Base-by-base conservation (phyloP, 2,888 invertebrate species). In the Scaptodrosophila latifasciaeformis region DNA sequence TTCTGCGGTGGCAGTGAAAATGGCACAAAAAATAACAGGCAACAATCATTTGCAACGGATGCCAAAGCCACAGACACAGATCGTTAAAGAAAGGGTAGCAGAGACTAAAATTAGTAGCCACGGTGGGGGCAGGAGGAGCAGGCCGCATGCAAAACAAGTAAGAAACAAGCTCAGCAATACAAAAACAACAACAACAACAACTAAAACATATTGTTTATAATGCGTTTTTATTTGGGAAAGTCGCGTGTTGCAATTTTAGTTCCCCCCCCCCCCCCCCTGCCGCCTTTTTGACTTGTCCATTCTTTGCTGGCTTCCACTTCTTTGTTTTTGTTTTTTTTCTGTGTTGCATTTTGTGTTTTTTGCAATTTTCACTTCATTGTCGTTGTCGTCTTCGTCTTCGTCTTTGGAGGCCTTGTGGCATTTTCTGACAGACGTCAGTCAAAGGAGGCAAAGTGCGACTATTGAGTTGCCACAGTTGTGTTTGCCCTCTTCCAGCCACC, bases 371-470 rank as follows among this genome's bases (percentile, higher is more conserved):
- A 80, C 77, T 80, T 80, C 78, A 75, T 62, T 54, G 49, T 48
- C 59, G 44, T 24, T 24, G 12, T 12, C 10, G 12, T 31, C 10
- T 2, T 12, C 3, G 31, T 42, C n/a, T 19, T 42, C 7, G 21
- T 2, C 19, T 17, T 56, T 67, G 58, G 64, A 19, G 54, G 53
- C 61, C 59, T 55, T 64, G 63, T 61, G 78, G 78, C 75, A 67
- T 70, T 75, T 78, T 77, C 78, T 77, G 75, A 75, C 75, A 75
- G 67, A 62, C 78, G 78, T 75, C 75, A 77, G 62, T 76, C 78
- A 78, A 55, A 62, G 63, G 64, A 72, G 61, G 6, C 30, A 35
- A 43, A 43, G 43, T 27, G 29, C 29, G n/a, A 12, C 43, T 40
- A 40, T 27, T 2, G 9, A 30, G 35, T 21, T 17, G 40, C 40